Evolutionary conservation across 1,140 invertebrate genomes (phyloP).

Genomic region (Anagrus nilaparvatae): DNA sequence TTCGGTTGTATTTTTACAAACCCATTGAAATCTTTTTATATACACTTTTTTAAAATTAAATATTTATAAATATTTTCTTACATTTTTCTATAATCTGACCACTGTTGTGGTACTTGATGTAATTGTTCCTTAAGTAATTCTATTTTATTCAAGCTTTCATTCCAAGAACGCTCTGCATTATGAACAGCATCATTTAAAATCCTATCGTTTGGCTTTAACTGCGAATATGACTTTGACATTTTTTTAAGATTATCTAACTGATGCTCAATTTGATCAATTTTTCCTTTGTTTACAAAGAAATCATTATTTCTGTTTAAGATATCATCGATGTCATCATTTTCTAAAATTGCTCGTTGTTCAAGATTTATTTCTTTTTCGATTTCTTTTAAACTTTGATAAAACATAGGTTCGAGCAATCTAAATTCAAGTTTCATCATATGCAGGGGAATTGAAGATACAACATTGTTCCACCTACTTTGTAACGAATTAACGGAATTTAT

Average conservation of each 20-base stretch:
- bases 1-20: not conserved
- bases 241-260: conserved; percentile 67
- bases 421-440: conserved; percentile 87
- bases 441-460: conserved; percentile 66
- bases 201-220: conserved; percentile 54
- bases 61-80: conserved; percentile 29
- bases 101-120: conserved; percentile 80
- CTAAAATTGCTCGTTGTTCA: conserved; percentile 76
- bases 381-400: conserved; percentile 75
- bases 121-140: conserved; percentile 65
- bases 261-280: conserved; percentile 59
- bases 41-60: not conserved
- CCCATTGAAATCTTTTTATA: not conserved
- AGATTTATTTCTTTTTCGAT: conserved; percentile 81
- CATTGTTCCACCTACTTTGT: conserved; percentile 67
- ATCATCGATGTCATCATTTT: conserved; percentile 69
- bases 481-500: conserved; percentile 60
- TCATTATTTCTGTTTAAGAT: conserved; percentile 69
- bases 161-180: conserved; percentile 64
- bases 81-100: conserved; percentile 75
- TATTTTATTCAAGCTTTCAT: conserved; percentile 56
- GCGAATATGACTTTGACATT: conserved; percentile 52
- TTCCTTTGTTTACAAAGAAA: conserved; percentile 61
- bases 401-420: conserved; percentile 71
- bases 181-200: conserved; percentile 53